These are phyloP conservation scores for Dromaius novaehollandiae DNA, from an alignment of 2,113 vertebrate genomes.

Conservation along the genomic window DNA sequence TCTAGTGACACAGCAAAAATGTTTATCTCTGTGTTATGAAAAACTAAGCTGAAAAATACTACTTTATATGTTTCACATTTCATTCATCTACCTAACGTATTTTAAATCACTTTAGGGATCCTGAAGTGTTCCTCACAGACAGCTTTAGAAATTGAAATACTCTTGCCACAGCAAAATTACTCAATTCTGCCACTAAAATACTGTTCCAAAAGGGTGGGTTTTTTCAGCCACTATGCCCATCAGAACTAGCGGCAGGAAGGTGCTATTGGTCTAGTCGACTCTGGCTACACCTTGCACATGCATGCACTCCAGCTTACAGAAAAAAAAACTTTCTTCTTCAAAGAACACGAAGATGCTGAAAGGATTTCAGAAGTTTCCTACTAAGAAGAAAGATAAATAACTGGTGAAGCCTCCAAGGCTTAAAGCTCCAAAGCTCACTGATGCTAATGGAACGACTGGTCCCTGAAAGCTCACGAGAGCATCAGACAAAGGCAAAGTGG, in stretches of 20 bases:
- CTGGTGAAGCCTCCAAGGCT: background rate
- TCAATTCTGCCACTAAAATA: background rate
- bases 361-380: background rate
- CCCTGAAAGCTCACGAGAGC: background rate
- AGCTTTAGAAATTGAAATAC: background rate
- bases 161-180: background rate
- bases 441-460: background rate
- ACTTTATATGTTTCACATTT: background rate
- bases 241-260: background rate
- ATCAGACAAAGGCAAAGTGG: background rate
- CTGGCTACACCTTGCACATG: background rate
- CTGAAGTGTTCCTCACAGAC: background rate
- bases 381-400: background rate
- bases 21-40: background rate
- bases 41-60: background rate
- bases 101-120: background rate
- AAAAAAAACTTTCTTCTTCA: background rate
- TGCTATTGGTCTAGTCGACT: accelerated
- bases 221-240: background rate
- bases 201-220: background rate
- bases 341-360: accelerated
- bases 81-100: background rate
- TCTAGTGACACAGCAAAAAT: background rate
- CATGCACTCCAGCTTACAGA: accelerated
- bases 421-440: background rate